A percentile compares a stretch with the other conserved stretches of the same genome.
Evolutionary conservation across 2,113 vertebrate species (phyloP).

Genomic region (Pampusana beccarii): DNA sequence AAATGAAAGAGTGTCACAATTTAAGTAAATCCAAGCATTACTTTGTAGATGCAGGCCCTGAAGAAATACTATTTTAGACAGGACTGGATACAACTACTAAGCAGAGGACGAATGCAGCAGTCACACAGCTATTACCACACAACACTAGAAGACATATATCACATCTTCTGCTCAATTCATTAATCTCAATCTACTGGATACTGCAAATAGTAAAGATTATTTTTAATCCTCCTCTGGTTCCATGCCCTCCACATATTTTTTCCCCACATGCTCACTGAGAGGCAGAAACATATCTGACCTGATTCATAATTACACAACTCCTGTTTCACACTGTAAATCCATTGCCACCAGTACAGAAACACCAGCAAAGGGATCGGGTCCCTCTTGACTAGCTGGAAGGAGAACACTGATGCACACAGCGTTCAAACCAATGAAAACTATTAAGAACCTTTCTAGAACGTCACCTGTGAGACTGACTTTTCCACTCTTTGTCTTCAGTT

Average conservation of each 20-base stretch:
- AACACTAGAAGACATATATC: fast-evolving
- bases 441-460: not conserved
- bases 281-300: not conserved
- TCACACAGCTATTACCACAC: not conserved
- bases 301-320: not conserved
- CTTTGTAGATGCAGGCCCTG: not conserved
- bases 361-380: not conserved
- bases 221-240: not conserved
- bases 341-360: not conserved
- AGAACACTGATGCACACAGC: not conserved
- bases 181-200: not conserved
- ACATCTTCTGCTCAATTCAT: not conserved
- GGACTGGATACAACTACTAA: not conserved
- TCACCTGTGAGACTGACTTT: not conserved
- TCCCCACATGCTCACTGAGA: not conserved
- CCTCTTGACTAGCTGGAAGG: not conserved
- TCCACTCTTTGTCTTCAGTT: not conserved
- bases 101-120: not conserved
- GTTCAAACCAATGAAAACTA: not conserved
- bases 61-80: not conserved
- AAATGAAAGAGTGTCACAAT: not conserved
- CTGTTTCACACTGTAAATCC: not conserved
- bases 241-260: fast-evolving
- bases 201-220: not conserved
- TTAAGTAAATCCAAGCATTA: not conserved